These are phyloP conservation scores for Hippocampus guttulatus DNA, from an alignment of 2,113 vertebrate genomes.

Conservation along the genomic window DNA sequence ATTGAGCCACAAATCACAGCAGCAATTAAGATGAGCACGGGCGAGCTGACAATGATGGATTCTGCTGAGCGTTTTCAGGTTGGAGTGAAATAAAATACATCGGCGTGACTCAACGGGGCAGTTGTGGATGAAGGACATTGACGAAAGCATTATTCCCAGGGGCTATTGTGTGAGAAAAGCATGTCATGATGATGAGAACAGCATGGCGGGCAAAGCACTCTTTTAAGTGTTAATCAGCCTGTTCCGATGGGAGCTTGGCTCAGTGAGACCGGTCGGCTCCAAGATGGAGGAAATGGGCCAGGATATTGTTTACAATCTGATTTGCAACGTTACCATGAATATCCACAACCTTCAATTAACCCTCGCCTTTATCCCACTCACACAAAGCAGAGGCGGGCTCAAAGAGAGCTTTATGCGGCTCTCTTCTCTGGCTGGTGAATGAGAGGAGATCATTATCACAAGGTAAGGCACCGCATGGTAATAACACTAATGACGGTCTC, in stretches of 20 bases:
- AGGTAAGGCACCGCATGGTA: conserved; percentile 49
- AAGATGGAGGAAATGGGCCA: conserved; percentile 37
- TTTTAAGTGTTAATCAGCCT: conserved; percentile 73
- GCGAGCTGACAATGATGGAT: conserved; percentile 6
- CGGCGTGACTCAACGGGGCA: conserved; percentile 14
- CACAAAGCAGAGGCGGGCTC: conserved; percentile 62
- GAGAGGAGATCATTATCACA: conserved; percentile 57
- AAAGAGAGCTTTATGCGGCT: conserved; percentile 54
- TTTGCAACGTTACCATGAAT: conserved; percentile 68
- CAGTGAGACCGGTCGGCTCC: conserved; percentile 41
- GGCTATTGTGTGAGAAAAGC: conserved; percentile 3
- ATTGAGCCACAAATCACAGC: conserved; percentile 42
- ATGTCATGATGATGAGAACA: conserved; percentile 38
- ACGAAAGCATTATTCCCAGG: conserved; percentile 18
- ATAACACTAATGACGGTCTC: conserved; percentile 53
- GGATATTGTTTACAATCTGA: conserved; percentile 64
- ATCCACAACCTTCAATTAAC: conserved; percentile 66
- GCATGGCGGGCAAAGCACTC: conserved; percentile 39
- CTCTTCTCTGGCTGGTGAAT: conserved; percentile 40
- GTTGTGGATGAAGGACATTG: neutral
- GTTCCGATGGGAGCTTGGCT: conserved; percentile 44
- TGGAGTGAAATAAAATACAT: conserved; percentile 23
- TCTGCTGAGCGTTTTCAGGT: neutral
- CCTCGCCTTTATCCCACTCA: conserved; percentile 60
- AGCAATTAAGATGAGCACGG: conserved; percentile 43